phyloP scores from a whole-genome alignment of 2,113 vertebrate genomes.

The Heliornis fulica region DNA sequence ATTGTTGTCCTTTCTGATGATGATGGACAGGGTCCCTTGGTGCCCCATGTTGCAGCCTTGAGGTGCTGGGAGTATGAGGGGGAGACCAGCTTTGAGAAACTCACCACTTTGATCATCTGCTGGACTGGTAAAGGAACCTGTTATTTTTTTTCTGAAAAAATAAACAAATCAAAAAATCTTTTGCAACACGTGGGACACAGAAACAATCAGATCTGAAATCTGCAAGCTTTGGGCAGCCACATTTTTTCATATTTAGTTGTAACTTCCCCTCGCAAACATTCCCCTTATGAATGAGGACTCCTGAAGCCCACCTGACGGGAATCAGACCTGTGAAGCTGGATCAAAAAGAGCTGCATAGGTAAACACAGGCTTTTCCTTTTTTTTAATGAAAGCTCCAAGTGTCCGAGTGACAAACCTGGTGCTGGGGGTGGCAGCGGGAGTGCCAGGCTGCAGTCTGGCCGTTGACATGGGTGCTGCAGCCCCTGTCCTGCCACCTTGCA shows the following conservation, averaged over 20 bases:
- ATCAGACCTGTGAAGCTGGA: background rate
- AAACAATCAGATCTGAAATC: background rate
- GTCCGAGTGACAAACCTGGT: background rate
- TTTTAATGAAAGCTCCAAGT: background rate
- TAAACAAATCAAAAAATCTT: background rate
- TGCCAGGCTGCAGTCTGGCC: background rate
- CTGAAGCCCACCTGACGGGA: background rate
- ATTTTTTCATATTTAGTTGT: background rate
- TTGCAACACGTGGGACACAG: background rate
- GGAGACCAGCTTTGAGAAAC: background rate
- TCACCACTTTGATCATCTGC: background rate
- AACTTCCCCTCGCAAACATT: background rate
- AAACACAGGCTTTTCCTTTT: background rate
- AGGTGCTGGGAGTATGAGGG: background rate
- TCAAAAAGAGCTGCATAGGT: background rate
- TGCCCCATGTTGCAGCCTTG: background rate
- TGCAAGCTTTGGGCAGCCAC: background rate
- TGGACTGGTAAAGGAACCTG: background rate
- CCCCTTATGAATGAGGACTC: background rate
- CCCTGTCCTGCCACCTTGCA: fast-evolving
- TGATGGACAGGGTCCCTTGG: fast-evolving
- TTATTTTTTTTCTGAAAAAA: background rate
- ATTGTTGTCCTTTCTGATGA: background rate
- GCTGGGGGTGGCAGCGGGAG: background rate
- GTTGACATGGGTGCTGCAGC: background rate